Evolutionary conservation across 2,797 vertebrate genomes (phyloP).

Genomic region (Chromobotia macracanthus): DNA sequence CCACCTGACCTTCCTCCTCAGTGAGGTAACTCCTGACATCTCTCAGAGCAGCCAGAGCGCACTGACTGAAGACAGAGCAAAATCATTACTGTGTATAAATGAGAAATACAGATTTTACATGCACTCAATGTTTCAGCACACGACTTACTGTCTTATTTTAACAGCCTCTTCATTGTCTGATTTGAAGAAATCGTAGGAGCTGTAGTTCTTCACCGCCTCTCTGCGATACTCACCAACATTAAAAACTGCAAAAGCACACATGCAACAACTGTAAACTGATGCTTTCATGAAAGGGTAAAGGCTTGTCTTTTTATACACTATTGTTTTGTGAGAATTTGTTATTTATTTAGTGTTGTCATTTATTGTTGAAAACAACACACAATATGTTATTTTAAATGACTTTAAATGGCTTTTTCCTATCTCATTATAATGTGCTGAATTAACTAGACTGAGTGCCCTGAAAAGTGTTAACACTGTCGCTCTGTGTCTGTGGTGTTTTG

Average conservation of each 20-base stretch:
- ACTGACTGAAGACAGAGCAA: slow-evolving; percentile 79
- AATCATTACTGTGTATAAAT: no score
- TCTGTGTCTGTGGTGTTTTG: not conserved
- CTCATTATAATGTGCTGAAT: not conserved
- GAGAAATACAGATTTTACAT: not conserved
- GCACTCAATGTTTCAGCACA: not conserved
- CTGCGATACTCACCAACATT: slow-evolving; percentile 96
- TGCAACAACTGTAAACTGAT: not conserved
- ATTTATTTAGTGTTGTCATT: no score
- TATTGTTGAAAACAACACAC: not conserved
- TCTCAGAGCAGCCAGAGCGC: slow-evolving; percentile 91
- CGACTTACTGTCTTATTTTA: slow-evolving; percentile 89
- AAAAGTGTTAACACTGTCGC: not conserved
- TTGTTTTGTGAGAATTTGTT: no score
- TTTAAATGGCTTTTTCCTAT: not conserved
- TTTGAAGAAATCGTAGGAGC: slow-evolving; percentile 95
- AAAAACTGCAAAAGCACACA: slow-evolving; percentile 79
- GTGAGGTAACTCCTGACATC: slow-evolving; percentile 91
- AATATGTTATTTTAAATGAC: not conserved
- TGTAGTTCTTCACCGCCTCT: slow-evolving; percentile 91
- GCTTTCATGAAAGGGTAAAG: not conserved
- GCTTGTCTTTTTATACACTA: no score
- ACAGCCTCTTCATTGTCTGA: slow-evolving; percentile 91
- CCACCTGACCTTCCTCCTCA: slow-evolving; percentile 90
- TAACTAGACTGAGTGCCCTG: not conserved